Evolutionary conservation across 2,113 vertebrate genomes (phyloP).

Genomic region (Eleginops maclovinus): DNA sequence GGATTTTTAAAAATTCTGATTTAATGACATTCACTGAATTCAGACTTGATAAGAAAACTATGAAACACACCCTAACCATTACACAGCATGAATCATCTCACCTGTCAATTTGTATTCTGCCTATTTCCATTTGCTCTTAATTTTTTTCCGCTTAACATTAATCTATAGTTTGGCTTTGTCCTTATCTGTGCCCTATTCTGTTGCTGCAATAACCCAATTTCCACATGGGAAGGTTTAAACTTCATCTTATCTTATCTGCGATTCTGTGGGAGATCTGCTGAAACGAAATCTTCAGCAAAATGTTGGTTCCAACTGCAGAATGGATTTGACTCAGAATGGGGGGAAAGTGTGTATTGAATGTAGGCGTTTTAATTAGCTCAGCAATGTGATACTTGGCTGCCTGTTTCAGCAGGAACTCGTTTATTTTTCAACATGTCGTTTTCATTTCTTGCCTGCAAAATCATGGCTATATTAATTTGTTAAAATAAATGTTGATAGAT

Average conservation of each 20-base stretch:
- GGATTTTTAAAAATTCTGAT: not conserved
- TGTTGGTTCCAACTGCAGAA: constrained; percentile 11
- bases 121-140: constrained; percentile 3
- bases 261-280: constrained; percentile 41
- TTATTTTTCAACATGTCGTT: constrained; percentile 5
- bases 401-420: not conserved
- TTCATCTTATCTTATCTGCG: constrained; percentile 42
- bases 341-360: constrained; percentile 10
- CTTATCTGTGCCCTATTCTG: constrained; percentile 4
- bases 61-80: too few species aligned
- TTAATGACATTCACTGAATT: not conserved
- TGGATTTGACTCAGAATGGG: constrained; percentile 21
- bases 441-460: constrained; percentile 6
- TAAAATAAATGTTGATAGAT: constrained; percentile 8
- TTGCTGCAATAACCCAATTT: constrained; percentile 43
- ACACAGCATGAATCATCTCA: not conserved
- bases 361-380: not conserved
- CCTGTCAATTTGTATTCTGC: constrained; percentile 4
- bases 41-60: too few species aligned
- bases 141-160: constrained; percentile 13
- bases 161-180: not conserved
- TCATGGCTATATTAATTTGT: not conserved
- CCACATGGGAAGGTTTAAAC: constrained; percentile 26
- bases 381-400: not conserved
- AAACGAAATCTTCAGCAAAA: constrained; percentile 42